Evolutionary conservation across 53 echinoderm and acorn worm species (phyloP).

Genomic region (Temnopleurus reevesii): DNA sequence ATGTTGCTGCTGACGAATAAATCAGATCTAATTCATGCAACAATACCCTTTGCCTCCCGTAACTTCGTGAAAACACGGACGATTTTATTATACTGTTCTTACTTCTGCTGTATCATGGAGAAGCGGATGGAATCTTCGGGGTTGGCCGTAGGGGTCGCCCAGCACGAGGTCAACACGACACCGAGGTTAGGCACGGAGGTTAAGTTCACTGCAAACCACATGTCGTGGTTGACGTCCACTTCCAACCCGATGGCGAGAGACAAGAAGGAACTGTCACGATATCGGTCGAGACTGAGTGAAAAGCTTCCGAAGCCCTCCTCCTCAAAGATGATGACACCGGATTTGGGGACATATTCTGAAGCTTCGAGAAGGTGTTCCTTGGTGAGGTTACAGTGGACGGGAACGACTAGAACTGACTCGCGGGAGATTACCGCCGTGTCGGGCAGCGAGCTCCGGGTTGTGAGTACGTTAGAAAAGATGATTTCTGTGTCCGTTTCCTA

Average conservation of each 20-base stretch:
- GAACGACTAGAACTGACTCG: not conserved
- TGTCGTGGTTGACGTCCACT: not conserved
- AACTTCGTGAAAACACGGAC: too few relatives aligned
- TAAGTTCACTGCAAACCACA: not conserved
- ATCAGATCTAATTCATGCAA: too few relatives aligned
- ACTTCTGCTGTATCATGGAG: not conserved
- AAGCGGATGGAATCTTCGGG: not conserved
- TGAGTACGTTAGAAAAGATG: not conserved
- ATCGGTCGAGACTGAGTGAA: not conserved
- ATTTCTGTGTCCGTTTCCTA: conserved; percentile 1
- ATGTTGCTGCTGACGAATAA: too few relatives aligned
- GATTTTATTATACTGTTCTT: too few relatives aligned
- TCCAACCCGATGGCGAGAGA: not conserved
- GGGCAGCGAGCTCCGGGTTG: not conserved
- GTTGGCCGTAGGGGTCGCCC: not conserved
- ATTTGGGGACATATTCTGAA: not conserved
- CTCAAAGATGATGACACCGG: not conserved
- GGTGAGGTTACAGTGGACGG: not conserved
- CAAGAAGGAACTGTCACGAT: not conserved
- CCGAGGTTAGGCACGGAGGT: not conserved
- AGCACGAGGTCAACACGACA: not conserved
- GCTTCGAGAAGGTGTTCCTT: not conserved
- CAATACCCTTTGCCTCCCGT: too few relatives aligned
- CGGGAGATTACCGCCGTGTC: not conserved
- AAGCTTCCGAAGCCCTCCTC: not conserved